Base-by-base conservation (phyloP, 2,113 vertebrate species). In the Pongo abelii region DNA sequence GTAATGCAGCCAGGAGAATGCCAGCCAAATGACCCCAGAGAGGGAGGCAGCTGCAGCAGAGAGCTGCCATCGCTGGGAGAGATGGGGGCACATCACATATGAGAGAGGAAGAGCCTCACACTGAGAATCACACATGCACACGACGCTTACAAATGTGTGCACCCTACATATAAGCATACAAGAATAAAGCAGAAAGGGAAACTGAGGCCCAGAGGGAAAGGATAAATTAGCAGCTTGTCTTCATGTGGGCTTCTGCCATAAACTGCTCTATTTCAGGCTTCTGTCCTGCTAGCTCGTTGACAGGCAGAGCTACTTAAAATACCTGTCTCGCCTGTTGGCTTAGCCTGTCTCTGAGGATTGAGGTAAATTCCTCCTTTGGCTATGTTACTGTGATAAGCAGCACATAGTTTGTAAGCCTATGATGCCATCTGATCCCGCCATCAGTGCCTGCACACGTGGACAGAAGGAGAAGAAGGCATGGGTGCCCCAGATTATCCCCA, bases 251-350 rank as follows among this genome's bases (percentile, higher is more conserved):
- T 4, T 23, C 57, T 80, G 86, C 83, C 87, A 78, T 70, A 4
- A 87, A 96, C 97, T 30, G 17, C 50, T 96, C 86, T 70, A 84
- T 98, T 98, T 96, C 78, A 86, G 88, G 87, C 46, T 83, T 90
- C 93, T 78, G 7, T 85, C 32, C 97, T 48, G 77, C 0, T 50
- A 25, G 93, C 75, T 0, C 64, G 87, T 52, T 96, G 96, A 93
- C 98, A 97, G 64, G 81, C 35, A 85, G 48, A 96, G 93, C 97
- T 96, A 38, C 96, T 98, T 96, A 61, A 97, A 98, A 98, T 97
- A 32, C 96, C 92, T 94, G 93, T 83, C 35, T 93, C 0, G 93
- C 83, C 96, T 89, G 74, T 20, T 55, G 55, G 96, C 84, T 95
- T 74, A 43, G 94, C 74, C 40, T 20, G 50, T 7, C 70, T 61